Evolutionary conservation across 2,797 vertebrate genomes (phyloP), one percentile per base, ranked within the genome.

Genomic region (Pangasius macronema): DNA sequence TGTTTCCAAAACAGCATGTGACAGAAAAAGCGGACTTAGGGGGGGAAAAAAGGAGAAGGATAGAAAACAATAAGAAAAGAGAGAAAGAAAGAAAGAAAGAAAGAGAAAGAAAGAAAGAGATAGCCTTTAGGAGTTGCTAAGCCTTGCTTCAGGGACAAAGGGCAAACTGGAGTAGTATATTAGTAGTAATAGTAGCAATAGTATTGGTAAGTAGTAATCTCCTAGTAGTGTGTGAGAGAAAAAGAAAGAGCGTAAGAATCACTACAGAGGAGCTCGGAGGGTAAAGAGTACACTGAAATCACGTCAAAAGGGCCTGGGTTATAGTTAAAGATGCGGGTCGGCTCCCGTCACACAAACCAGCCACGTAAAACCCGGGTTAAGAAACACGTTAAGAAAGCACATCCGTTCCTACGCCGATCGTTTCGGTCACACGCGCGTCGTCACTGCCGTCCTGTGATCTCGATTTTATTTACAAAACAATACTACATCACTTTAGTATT

Each of bases 1-100:
- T 93, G 89, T 93, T 93, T 97, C 94, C 95, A 94, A 83, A 96
- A 96, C 94, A 94, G 94, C 95, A 93, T 87, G 92, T 92, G 93
- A 92, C 82, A 53, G 82, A 36, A 68, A 90, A 91, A 92, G 93
- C 92, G 86, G 91, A 93, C 86, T 79, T 89, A 91, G 85, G 87
- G 89, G 80, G 68, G 6, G 13, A 57, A 59, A n/a, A 65, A 65
- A 33, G 18, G 36, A 36, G 61, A 83, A 67, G 27, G 42, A 83
- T 49, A 0, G 46, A 36, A 68, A 53, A 51, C 13, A 49, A 51
- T 53, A 36, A 51, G 5, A 30, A 67, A 65, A 63, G 7, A n/a
- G 10, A 65, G 24, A 51, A 82, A 89, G 83, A 89, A 89, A 87
- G 89, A 82, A 85, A 90, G 51, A 84, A 49, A 70, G 82, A 72